These are phyloP conservation scores for Drosophila anomalata DNA, from an alignment of 2,888 invertebrate species.

Conservation along the genomic window DNA sequence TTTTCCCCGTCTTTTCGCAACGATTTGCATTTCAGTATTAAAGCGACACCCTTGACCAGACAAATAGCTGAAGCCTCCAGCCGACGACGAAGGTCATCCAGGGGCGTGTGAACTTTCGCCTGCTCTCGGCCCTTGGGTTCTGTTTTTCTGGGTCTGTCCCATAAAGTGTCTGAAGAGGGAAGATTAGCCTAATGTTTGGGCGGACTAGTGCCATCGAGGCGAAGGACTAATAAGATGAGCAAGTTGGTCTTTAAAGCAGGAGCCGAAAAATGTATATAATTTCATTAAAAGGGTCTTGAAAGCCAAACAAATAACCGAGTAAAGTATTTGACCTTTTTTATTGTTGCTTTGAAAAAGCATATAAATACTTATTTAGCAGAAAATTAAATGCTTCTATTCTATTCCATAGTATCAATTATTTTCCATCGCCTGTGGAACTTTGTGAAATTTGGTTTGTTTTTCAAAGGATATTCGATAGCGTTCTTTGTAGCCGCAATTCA, in stretches of 20 bases:
- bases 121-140: constrained; percentile 57
- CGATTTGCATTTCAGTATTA: constrained; percentile 45
- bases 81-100: constrained; percentile 46
- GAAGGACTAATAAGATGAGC: constrained; percentile 22
- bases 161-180: constrained; percentile 62
- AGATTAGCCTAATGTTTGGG: constrained; percentile 55
- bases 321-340: not conserved
- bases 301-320: not conserved
- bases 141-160: constrained; percentile 26
- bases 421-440: not conserved
- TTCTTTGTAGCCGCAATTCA: not conserved
- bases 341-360: not conserved
- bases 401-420: not conserved
- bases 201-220: constrained; percentile 1
- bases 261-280: constrained; percentile 1
- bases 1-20: constrained; percentile 56
- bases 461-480: not conserved
- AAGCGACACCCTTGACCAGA: constrained; percentile 40
- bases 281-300: not conserved
- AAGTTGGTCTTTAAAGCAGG: constrained; percentile 3
- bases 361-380: not conserved
- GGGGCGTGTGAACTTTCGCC: constrained; percentile 29
- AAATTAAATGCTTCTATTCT: not conserved
- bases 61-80: constrained; percentile 51
- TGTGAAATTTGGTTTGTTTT: not conserved